Conservation (phyloP, 2,797 vertebrate species). For the Epinephelus malabaricus region DNA sequence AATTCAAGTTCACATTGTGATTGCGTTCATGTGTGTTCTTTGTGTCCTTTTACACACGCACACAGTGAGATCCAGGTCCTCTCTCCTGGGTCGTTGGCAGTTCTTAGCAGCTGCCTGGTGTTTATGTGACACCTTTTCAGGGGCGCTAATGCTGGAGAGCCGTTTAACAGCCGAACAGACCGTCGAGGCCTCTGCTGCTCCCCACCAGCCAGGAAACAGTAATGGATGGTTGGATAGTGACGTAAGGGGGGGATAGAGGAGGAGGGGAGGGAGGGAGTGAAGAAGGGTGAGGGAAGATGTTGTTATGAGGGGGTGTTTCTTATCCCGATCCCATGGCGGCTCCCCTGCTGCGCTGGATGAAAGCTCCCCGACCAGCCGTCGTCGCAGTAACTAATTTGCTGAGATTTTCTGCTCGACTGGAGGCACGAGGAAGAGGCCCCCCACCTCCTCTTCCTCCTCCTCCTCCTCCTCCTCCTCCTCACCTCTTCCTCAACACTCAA, state of each 20-base stretch:
- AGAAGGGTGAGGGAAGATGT: conserved; percentile 56
- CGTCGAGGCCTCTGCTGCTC: conserved; percentile 39
- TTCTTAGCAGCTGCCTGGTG: conserved; percentile 74
- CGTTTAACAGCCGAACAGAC: conserved; percentile 76
- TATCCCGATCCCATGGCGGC: conserved; percentile 73
- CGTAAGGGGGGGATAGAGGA: conserved; percentile 5
- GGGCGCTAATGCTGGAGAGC: conserved; percentile 83
- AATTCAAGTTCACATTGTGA: conserved; percentile 11
- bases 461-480: conserved; percentile 36
- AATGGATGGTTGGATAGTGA: conserved; percentile 78
- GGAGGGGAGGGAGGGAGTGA: neutral
- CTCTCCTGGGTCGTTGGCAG: conserved; percentile 43
- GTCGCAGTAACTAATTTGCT: conserved; percentile 89
- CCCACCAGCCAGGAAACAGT: conserved; percentile 62
- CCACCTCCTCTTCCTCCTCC: conserved; percentile 11
- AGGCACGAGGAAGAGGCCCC: conserved; percentile 87
- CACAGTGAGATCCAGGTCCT: neutral
- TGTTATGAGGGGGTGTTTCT: conserved; percentile 59
- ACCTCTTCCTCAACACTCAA: conserved; percentile 57
- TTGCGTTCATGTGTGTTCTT: neutral
- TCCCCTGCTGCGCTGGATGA: conserved; percentile 81
- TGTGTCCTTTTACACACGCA: conserved; percentile 3
- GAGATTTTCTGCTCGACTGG: conserved; percentile 89
- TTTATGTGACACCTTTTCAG: conserved; percentile 80
- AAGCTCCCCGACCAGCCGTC: conserved; percentile 86